Percentiles rank a stretch among this genome's conserved stretches.
Evolutionary conservation across 2,888 invertebrate genomes (phyloP).

Genomic region (Mimas tiliae): DNA sequence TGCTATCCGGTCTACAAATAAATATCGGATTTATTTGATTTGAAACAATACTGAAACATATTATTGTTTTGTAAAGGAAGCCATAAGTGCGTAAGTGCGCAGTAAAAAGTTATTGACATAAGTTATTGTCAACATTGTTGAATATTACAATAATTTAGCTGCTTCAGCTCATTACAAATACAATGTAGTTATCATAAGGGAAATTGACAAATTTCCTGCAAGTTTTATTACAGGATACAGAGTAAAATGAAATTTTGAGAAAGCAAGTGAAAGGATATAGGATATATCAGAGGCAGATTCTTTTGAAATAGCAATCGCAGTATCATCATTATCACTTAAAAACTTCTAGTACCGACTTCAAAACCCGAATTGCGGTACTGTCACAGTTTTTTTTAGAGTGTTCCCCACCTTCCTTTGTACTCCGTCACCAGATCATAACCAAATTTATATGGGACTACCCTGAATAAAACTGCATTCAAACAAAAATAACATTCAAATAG

Average conservation of each 20-base stretch:
- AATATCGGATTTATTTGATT: too few species aligned
- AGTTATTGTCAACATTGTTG: neutral
- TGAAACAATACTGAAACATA: neutral
- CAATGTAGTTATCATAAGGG: constrained; percentile 1
- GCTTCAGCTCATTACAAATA: neutral
- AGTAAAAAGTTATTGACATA: constrained; percentile 2
- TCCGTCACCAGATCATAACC: too few species aligned
- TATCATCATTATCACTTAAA: too few species aligned
- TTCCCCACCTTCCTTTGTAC: too few species aligned
- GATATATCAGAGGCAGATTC: neutral
- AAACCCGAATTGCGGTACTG: too few species aligned
- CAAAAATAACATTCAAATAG: too few species aligned
- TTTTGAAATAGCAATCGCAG: too few species aligned
- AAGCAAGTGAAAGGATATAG: neutral
- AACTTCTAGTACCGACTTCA: too few species aligned
- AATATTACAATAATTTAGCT: neutral
- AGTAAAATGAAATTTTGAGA: neutral
- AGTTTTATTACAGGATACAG: neutral
- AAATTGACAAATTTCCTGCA: neutral
- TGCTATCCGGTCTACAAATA: too few species aligned
- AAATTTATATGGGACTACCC: too few species aligned
- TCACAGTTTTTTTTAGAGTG: too few species aligned
- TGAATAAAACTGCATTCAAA: too few species aligned
- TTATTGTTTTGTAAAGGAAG: neutral
- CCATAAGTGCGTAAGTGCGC: neutral